These are phyloP conservation scores for Motacilla alba DNA, from an alignment of 2,113 vertebrate genomes.

Conservation along the genomic window DNA sequence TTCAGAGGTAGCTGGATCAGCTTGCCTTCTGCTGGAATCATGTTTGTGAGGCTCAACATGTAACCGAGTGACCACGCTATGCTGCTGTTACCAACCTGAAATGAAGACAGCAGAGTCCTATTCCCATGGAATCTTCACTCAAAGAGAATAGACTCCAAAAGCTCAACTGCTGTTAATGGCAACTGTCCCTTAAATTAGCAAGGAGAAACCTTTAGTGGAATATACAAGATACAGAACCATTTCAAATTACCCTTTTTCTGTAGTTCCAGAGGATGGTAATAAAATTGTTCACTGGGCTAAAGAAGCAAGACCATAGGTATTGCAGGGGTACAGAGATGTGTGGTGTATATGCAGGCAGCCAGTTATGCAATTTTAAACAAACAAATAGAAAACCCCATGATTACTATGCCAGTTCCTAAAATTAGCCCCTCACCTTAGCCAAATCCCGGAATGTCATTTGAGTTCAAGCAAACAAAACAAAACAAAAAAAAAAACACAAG, in stretches of 20 bases:
- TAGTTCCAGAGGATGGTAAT: background rate
- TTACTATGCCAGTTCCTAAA: background rate
- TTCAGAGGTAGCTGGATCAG: conserved; percentile 77
- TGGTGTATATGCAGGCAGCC: background rate
- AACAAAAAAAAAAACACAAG: background rate
- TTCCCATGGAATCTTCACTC: background rate
- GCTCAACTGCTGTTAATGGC: background rate
- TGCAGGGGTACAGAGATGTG: background rate
- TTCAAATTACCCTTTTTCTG: background rate
- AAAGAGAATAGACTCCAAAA: background rate
- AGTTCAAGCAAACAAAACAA: background rate
- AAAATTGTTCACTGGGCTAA: background rate
- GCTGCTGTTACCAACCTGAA: conserved; percentile 85
- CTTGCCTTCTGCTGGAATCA: conserved; percentile 88
- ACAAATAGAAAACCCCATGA: background rate
- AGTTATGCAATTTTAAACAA: background rate
- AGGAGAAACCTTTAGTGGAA: background rate
- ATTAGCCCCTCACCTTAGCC: background rate
- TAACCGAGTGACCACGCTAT: conserved; percentile 93
- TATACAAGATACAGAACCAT: background rate
- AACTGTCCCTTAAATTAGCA: background rate
- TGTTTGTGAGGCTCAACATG: conserved; percentile 92
- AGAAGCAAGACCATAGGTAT: background rate
- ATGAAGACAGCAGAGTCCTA: background rate
- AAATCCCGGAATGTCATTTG: background rate